phyloP scores from a whole-genome alignment of 2,797 vertebrate species.

The Danio jaintianensis region DNA sequence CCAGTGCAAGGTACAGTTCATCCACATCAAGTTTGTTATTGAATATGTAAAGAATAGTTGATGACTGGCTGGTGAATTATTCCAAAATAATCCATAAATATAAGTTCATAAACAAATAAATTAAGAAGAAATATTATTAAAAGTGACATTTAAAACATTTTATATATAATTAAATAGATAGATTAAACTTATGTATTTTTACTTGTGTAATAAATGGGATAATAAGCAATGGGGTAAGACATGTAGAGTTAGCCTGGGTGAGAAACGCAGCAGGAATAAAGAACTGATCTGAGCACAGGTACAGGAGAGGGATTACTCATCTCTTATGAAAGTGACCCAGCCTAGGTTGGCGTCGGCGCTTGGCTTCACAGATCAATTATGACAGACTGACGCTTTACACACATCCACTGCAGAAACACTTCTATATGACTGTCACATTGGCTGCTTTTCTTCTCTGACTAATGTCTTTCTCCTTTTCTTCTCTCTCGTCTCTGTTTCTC shows the following conservation, averaged over 20 bases:
- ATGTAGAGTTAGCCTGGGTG: background rate
- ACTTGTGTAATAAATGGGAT: background rate
- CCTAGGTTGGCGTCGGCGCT: constrained; percentile 41
- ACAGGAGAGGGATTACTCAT: constrained; percentile 27
- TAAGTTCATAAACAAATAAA: too few species aligned
- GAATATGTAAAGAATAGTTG: too few species aligned
- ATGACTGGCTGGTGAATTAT: too few species aligned
- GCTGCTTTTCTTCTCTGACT: constrained; percentile 36
- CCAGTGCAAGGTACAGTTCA: constrained; percentile 84
- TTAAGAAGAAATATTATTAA: too few species aligned
- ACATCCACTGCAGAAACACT: constrained; percentile 12
- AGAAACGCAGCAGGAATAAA: constrained; percentile 14
- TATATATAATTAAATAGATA: background rate
- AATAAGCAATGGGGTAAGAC: background rate
- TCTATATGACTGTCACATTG: constrained; percentile 8
- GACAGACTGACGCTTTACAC: constrained; percentile 9
- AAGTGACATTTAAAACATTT: too few species aligned
- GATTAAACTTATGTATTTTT: background rate
- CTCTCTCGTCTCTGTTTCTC: constrained; percentile 19
- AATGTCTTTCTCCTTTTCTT: constrained; percentile 36
- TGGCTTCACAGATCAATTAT: constrained; percentile 14
- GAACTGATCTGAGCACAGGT: constrained; percentile 12
- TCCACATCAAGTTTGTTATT: too few species aligned
- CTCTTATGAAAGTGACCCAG: constrained; percentile 39
- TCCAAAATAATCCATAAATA: too few species aligned